Percentiles rank a stretch among this genome's conserved stretches.
These are phyloP conservation scores for Microtus ochrogaster DNA, from an alignment of 2,113 vertebrate species.

Conservation along the genomic window DNA sequence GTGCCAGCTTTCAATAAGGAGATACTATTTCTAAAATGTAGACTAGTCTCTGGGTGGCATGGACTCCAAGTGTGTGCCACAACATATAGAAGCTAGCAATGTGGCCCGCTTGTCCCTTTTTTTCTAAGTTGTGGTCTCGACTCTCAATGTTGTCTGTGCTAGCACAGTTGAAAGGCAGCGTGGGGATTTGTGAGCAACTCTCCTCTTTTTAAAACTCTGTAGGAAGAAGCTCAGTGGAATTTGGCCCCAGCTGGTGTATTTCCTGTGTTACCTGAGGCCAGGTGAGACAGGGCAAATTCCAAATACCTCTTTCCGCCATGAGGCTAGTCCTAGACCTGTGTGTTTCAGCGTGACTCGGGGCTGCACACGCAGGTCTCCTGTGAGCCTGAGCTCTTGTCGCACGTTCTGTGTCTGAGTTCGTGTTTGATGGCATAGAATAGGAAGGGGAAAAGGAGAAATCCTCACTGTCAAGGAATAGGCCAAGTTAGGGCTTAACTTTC, in stretches of 20 bases:
- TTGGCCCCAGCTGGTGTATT: constrained; percentile 49
- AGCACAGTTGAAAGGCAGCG: neutral
- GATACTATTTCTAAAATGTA: constrained; percentile 34
- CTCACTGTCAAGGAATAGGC: constrained; percentile 29
- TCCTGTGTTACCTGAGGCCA: constrained; percentile 63
- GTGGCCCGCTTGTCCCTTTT: neutral
- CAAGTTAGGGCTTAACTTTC: constrained; percentile 68
- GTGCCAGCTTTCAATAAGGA: neutral
- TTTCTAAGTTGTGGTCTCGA: neutral
- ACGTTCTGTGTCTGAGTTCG: neutral
- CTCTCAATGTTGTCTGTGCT: constrained; percentile 44
- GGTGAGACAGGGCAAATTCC: constrained; percentile 38
- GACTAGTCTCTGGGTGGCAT: neutral
- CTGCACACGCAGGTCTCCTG: constrained; percentile 22
- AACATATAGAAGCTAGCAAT: neutral
- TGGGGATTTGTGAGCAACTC: neutral
- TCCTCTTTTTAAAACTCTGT: constrained; percentile 7
- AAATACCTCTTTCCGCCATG: neutral
- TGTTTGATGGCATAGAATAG: neutral
- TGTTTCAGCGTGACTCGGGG: neutral
- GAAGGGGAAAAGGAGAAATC: constrained; percentile 64
- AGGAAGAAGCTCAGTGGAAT: constrained; percentile 7
- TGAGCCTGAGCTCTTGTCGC: neutral
- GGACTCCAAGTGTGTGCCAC: neutral
- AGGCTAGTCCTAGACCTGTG: neutral